Evolutionary conservation across 2,797 vertebrate genomes (phyloP).

Genomic region (Pseudopleuronectes americanus): DNA sequence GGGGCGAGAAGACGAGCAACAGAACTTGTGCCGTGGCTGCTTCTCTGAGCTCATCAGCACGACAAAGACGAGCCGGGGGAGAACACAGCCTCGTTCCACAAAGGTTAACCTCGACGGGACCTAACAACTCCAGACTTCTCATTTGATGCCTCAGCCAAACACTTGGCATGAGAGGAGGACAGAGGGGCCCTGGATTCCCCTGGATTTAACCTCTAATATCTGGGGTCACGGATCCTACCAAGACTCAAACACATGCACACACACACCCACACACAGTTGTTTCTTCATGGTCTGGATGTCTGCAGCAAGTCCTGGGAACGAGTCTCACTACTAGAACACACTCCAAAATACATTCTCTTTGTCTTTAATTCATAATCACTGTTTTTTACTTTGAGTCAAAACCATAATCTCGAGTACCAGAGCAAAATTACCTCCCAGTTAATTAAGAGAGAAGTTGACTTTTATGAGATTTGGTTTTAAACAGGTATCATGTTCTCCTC

Average conservation of each 20-base stretch:
- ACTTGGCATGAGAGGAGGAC: slow-evolving; percentile 61
- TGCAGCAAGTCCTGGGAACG: slow-evolving; percentile 29
- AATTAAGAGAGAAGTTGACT: not conserved
- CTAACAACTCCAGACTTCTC: slow-evolving; percentile 81
- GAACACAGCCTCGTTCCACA: slow-evolving; percentile 78
- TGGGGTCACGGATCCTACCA: slow-evolving; percentile 62
- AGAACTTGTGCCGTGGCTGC: slow-evolving; percentile 69
- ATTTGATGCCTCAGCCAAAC: slow-evolving; percentile 77
- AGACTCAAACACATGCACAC: not conserved
- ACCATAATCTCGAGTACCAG: not conserved
- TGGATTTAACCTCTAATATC: slow-evolving; percentile 79
- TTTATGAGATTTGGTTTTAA: not conserved
- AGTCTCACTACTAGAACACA: not conserved
- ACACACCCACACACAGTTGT: slow-evolving; percentile 2
- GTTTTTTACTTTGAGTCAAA: no score
- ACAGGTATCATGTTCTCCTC: not conserved
- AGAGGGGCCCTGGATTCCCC: slow-evolving; percentile 64
- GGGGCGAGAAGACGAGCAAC: slow-evolving; percentile 59
- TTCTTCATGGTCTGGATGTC: slow-evolving; percentile 33
- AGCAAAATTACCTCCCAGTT: not conserved
- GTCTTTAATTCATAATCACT: not conserved
- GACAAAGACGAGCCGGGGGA: slow-evolving; percentile 76
- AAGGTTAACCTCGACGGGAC: slow-evolving; percentile 83
- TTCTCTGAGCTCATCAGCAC: slow-evolving; percentile 80
- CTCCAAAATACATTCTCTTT: slow-evolving; percentile 1